Base-by-base conservation (phyloP, 2,797 vertebrate species). In the Neosalanx taihuensis region DNA sequence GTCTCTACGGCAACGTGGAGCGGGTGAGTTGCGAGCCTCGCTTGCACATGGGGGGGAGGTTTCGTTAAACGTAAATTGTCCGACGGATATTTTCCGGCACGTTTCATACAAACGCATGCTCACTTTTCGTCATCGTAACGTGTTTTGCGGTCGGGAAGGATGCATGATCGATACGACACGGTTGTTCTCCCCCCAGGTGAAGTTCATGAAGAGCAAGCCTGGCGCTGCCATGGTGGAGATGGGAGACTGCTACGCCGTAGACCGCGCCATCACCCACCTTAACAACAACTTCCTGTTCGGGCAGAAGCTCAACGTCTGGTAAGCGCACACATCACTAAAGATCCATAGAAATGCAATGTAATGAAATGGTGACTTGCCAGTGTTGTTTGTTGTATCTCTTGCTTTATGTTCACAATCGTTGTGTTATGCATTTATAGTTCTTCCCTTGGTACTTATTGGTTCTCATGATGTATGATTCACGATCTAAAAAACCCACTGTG, bases 131-230 rank as follows among this genome's bases (percentile, higher is more conserved):
- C 23, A 26, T 1, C 1, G 23, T 26, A 26, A 26, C 23, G 23
- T 59, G 17, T 3, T 59, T 26, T 46, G 41, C 13, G 41, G 13
- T 46, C 6, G 10, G 15, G 29, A 26, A 3, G 56, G 20, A 46
- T 9, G 2, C 46, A 5, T 72, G 13, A 29, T 18, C 12, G 4
- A 6, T 26, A 5, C 35, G 5, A 10, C 35, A 20, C 65, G 0
- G 62, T 60, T 12, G 7, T 60, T 23, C 58, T 23, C 6, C 23
- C 33, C 65, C 31, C 67, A 97, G 96, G 92, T 97, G 51, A 97
- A 98, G 80, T 98, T 98, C 79, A 98, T 98, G 96, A 98, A 98
- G 88, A 97, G 96, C 79, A 98, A 98, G 71, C 96, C 96, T 0
- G 96, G 96, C 2, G 96, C 96, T 0, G 95, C 95, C 30, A 98